Conservation (phyloP, 1,140 invertebrate genomes). For the Ctenoplectra terminalis region DNA sequence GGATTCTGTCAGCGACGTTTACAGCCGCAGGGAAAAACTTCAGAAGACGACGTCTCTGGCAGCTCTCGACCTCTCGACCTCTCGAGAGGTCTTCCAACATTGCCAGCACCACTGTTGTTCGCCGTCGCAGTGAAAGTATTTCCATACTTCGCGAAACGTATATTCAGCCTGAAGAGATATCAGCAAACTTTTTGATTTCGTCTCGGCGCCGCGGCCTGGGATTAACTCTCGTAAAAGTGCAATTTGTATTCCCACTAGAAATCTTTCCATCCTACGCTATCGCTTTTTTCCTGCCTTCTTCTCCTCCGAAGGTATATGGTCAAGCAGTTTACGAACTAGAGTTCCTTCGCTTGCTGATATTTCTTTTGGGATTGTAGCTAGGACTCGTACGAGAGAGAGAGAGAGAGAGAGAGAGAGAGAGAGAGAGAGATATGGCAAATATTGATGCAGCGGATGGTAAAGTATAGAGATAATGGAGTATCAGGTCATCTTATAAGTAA, state of each 20-base stretch:
- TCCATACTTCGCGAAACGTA: constrained; percentile 49
- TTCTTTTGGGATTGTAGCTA: too few species aligned
- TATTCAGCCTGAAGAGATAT: constrained; percentile 53
- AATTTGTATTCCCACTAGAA: constrained; percentile 55
- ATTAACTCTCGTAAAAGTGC: constrained; percentile 58
- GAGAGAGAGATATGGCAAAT: too few species aligned
- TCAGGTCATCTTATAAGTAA: too few species aligned
- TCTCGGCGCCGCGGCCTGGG: constrained; percentile 30
- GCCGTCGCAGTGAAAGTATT: constrained; percentile 47
- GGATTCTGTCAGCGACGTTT: constrained; percentile 48
- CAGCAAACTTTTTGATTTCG: constrained; percentile 58
- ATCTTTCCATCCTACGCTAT: neutral
- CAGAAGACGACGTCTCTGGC: constrained; percentile 37
- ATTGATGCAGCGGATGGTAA: too few species aligned
- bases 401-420: too few species aligned
- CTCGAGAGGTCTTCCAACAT: constrained; percentile 46
- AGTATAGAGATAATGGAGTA: too few species aligned
- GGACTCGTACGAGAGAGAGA: too few species aligned
- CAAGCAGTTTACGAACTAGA: too few species aligned
- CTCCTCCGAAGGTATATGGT: too few species aligned
- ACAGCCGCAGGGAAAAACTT: constrained; percentile 41
- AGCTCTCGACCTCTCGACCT: constrained; percentile 52
- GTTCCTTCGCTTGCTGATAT: neutral
- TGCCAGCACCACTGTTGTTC: constrained; percentile 1
- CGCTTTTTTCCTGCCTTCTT: neutral